Percentiles rank a stretch among this genome's conserved stretches.
These are phyloP conservation scores for Drosophila willistoni DNA, from an alignment of 1,140 invertebrate genomes.

Conservation along the genomic window DNA sequence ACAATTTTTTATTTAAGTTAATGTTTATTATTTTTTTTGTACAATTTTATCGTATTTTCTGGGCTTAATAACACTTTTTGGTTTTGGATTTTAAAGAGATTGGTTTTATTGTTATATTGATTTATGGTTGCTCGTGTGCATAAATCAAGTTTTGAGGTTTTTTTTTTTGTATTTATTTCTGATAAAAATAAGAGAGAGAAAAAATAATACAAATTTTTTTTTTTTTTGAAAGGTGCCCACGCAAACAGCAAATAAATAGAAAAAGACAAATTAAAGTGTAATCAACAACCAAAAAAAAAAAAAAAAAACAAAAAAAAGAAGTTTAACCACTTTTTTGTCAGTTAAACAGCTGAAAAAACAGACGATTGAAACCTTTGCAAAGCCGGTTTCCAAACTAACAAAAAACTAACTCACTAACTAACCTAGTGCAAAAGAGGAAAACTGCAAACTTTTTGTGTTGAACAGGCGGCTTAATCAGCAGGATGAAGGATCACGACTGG, in stretches of 20 bases:
- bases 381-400: constrained; percentile 66
- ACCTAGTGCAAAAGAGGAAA: constrained; percentile 3
- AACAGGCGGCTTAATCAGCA: constrained; percentile 35
- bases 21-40: constrained; percentile 29
- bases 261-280: constrained; percentile 77
- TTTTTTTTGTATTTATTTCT: constrained; percentile 34
- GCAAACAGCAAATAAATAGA: constrained; percentile 65
- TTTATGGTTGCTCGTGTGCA: constrained; percentile 58
- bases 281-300: constrained; percentile 49
- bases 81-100: constrained; percentile 46
- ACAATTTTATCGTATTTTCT: constrained; percentile 39
- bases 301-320: constrained; percentile 63
- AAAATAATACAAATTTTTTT: constrained; percentile 29
- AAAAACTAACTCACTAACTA: constrained; percentile 18
- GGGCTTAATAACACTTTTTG: constrained; percentile 63
- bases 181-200: constrained; percentile 22
- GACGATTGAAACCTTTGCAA: constrained; percentile 59
- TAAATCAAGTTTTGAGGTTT: constrained; percentile 56
- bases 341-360: constrained; percentile 74
- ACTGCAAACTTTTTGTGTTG: constrained; percentile 52
- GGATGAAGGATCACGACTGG: constrained; percentile 1
- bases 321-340: constrained; percentile 70
- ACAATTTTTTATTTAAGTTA: constrained; percentile 5
- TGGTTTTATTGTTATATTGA: constrained; percentile 58
- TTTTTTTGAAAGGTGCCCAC: constrained; percentile 67